Conservation (phyloP, 2,888 invertebrate genomes). For the Eulithis testata region DNA sequence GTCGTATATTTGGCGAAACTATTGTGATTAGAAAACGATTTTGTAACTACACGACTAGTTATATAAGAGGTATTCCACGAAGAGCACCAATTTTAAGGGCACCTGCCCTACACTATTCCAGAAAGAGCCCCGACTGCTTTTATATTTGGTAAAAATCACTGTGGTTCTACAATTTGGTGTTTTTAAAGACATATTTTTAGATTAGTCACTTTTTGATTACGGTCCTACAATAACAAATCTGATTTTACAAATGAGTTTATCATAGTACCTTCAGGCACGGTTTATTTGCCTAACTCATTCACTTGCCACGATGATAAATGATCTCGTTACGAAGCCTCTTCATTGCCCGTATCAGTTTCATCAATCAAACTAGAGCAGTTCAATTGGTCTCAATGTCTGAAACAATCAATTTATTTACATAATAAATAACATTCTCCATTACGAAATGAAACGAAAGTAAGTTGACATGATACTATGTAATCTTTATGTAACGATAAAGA, state of each 20-base stretch:
- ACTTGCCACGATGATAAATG: conserved; percentile 15
- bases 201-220: too few relatives aligned
- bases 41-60: too few relatives aligned
- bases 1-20: neutral
- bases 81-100: too few relatives aligned
- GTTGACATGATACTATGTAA: conserved; percentile 41
- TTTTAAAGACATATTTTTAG: too few relatives aligned
- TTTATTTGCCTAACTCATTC: neutral
- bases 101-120: too few relatives aligned
- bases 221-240: too few relatives aligned
- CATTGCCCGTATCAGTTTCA: conserved; percentile 27
- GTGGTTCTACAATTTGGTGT: too few relatives aligned
- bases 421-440: conserved; percentile 39
- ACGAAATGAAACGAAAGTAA: conserved; percentile 42
- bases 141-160: too few relatives aligned
- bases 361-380: conserved; percentile 28
- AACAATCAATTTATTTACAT: conserved; percentile 46
- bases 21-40: neutral
- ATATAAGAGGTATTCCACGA: too few relatives aligned
- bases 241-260: neutral
- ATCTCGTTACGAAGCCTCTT: conserved; percentile 12
- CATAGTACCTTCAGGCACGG: neutral
- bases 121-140: too few relatives aligned
- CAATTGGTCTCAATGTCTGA: conserved; percentile 36
- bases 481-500: conserved; percentile 51